A percentile compares a stretch with the other conserved stretches of the same genome.
Conservation (phyloP, 2,888 invertebrate species). For the Athalia circularis region DNA sequence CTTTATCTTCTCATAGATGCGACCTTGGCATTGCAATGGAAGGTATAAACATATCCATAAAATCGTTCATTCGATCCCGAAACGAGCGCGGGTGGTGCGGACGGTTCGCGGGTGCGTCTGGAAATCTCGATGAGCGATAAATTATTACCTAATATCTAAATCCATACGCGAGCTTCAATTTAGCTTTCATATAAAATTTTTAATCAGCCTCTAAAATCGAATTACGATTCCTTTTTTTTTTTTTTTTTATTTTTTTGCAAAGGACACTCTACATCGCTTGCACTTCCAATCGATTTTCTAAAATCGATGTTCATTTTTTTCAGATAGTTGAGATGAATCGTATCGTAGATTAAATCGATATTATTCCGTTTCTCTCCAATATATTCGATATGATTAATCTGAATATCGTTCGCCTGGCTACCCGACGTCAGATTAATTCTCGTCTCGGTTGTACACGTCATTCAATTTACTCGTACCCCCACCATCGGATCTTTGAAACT, state of each 20-base stretch:
- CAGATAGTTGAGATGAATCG: neutral
- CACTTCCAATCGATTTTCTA: neutral
- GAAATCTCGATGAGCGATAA: neutral
- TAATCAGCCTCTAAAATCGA: no score
- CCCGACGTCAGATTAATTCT: neutral
- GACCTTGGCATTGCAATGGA: constrained; percentile 18
- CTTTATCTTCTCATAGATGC: constrained; percentile 6
- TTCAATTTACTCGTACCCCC: neutral
- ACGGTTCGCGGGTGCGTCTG: neutral
- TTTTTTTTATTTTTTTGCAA: no score
- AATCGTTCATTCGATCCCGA: constrained; percentile 1
- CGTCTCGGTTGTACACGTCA: neutral
- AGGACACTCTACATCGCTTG: no score
- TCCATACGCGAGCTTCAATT: no score
- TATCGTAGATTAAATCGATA: neutral
- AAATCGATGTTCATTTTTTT: neutral
- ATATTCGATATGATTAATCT: constrained; percentile 14
- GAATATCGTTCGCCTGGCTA: neutral
- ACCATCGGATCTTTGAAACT: neutral
- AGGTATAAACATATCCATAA: constrained; percentile 15
- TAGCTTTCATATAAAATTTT: no score
- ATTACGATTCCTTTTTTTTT: no score
- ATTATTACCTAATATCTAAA: no score
- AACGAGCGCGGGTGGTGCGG: neutral
- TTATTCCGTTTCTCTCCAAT: constrained; percentile 6